These are phyloP conservation scores for Pterocles gutturalis DNA, from an alignment of 2,113 vertebrate species.

Conservation along the genomic window DNA sequence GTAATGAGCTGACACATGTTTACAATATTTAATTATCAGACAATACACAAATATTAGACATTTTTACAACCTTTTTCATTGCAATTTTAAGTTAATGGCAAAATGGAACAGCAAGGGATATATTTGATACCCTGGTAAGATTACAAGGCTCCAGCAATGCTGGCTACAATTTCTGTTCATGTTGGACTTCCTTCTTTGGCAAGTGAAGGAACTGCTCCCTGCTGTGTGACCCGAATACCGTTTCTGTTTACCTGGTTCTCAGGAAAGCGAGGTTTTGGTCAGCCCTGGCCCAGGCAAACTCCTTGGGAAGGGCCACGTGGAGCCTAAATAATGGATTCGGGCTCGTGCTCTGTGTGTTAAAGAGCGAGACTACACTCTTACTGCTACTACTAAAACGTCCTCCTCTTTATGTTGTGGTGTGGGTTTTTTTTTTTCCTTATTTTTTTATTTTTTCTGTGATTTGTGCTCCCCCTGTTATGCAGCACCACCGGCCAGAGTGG, in stretches of 20 bases:
- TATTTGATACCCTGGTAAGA: neutral
- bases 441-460: neutral
- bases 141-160: neutral
- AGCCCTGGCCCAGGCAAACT: neutral
- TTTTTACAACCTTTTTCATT: neutral
- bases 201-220: neutral
- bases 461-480: neutral
- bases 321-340: neutral
- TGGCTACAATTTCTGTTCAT: neutral
- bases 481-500: neutral
- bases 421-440: fast-evolving
- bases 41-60: neutral
- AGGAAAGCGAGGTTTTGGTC: neutral
- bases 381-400: neutral
- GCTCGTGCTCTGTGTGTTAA: neutral
- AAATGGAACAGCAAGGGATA: neutral
- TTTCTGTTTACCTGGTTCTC: neutral
- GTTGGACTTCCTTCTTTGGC: neutral
- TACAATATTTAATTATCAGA: neutral
- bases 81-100: neutral
- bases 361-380: neutral
- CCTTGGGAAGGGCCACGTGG: neutral
- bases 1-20: conserved; percentile 17
- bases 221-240: neutral
- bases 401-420: neutral